Conservation (phyloP, 2,113 vertebrate species). For the Electrona antarctica region DNA sequence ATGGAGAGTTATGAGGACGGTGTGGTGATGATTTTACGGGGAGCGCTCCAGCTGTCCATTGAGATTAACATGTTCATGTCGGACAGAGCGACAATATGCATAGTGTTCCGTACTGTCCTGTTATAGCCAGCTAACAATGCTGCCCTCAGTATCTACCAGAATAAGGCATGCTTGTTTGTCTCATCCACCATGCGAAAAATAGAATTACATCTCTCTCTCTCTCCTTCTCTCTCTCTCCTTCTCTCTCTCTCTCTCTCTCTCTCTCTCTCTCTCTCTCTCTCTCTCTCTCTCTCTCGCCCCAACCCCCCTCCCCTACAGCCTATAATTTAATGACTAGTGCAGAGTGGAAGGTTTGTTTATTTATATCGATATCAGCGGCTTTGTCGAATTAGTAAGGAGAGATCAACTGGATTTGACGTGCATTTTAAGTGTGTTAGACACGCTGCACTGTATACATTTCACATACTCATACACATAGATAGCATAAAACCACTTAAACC, state of each 20-base stretch:
- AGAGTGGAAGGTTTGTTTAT: too few species aligned
- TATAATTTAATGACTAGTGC: too few species aligned
- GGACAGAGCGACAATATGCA: conserved; percentile 60
- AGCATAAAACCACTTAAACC: too few species aligned
- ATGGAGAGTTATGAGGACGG: conserved; percentile 25
- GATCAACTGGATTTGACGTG: too few species aligned
- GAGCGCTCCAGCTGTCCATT: conserved; percentile 60
- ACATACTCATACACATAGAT: too few species aligned
- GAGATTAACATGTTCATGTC: conserved; percentile 64
- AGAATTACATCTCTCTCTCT: conserved; percentile 9
- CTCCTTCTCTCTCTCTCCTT: background rate
- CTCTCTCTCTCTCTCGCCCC: too few species aligned
- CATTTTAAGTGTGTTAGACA: too few species aligned
- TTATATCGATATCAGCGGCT: too few species aligned
- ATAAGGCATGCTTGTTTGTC: conserved; percentile 71
- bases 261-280: conserved; percentile 4
- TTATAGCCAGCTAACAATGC: conserved; percentile 50
- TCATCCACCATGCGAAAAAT: conserved; percentile 41
- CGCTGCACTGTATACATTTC: too few species aligned
- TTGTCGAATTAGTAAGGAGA: too few species aligned
- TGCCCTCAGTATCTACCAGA: conserved; percentile 57
- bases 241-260: too few species aligned
- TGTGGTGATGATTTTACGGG: conserved; percentile 55
- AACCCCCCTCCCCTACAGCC: too few species aligned
- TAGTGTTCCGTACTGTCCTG: conserved; percentile 47